phyloP scores from a whole-genome alignment of 2,113 vertebrate species.

The Halcyon senegalensis region DNA sequence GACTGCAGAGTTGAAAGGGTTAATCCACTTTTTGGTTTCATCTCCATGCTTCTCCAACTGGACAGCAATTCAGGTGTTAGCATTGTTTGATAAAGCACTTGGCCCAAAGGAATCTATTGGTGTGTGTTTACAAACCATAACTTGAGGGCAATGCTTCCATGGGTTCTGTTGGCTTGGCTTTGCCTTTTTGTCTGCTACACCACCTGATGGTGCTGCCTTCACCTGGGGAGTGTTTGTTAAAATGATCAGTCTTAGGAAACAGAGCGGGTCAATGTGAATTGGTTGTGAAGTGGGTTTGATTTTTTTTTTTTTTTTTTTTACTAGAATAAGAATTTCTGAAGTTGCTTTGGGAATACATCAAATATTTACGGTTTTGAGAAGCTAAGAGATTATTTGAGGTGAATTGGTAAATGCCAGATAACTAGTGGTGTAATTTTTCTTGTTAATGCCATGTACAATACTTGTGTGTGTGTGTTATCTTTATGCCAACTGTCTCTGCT shows the following conservation, averaged over 20 bases:
- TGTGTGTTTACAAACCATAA: neutral
- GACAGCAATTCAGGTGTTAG: neutral
- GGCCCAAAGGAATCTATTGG: neutral
- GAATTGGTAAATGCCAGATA: neutral
- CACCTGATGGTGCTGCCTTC: fast-evolving
- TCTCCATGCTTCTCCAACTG: neutral
- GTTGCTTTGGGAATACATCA: neutral
- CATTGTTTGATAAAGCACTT: neutral
- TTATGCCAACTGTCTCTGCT: neutral
- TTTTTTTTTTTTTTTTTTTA: neutral
- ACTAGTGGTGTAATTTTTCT: neutral
- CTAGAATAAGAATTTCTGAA: neutral
- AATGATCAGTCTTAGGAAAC: neutral
- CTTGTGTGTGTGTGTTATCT: neutral
- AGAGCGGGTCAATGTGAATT: no score
- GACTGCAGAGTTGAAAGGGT: neutral
- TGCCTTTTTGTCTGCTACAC: neutral
- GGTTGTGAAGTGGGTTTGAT: neutral
- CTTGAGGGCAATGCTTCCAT: fast-evolving
- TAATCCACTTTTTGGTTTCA: neutral
- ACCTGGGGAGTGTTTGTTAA: neutral
- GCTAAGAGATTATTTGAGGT: neutral
- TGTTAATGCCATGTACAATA: neutral
- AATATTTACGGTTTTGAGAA: neutral
- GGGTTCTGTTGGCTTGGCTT: neutral